These are phyloP conservation scores for Acanthosepion esculentum DNA, from an alignment of 2,888 invertebrate species.

Conservation along the genomic window DNA sequence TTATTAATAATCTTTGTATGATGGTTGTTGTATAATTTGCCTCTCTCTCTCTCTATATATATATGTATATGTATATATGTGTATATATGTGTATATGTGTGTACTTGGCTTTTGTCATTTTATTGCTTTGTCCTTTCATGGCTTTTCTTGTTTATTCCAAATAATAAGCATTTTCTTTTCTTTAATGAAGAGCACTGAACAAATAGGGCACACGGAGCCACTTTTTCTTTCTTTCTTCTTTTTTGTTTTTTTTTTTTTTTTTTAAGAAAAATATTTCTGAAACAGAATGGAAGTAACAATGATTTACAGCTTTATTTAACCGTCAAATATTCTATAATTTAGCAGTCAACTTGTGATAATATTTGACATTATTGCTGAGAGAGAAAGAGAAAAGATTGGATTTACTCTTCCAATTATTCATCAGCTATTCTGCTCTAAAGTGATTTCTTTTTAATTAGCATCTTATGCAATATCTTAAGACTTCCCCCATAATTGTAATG, in stretches of 20 bases:
- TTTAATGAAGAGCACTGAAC: background rate
- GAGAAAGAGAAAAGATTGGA: background rate
- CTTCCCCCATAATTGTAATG: background rate
- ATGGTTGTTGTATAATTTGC: background rate
- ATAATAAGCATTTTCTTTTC: background rate
- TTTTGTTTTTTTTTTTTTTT: background rate
- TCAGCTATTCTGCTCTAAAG: background rate
- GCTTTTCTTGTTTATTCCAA: background rate
- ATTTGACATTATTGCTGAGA: background rate
- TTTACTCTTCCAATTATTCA: background rate
- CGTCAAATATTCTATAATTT: background rate
- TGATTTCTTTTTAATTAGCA: background rate
- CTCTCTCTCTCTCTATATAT: background rate
- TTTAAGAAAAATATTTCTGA: background rate
- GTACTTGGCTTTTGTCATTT: background rate
- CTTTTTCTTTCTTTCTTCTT: background rate
- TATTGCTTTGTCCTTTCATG: background rate
- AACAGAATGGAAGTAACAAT: background rate
- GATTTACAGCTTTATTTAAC: background rate
- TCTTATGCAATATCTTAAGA: background rate
- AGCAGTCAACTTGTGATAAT: background rate
- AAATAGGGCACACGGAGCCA: background rate
- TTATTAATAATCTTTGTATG: background rate
- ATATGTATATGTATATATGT: no score
- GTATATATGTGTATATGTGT: background rate